Evolutionary conservation across 1,140 invertebrate species (phyloP).

Genomic region (Drosophila kanapiae): DNA sequence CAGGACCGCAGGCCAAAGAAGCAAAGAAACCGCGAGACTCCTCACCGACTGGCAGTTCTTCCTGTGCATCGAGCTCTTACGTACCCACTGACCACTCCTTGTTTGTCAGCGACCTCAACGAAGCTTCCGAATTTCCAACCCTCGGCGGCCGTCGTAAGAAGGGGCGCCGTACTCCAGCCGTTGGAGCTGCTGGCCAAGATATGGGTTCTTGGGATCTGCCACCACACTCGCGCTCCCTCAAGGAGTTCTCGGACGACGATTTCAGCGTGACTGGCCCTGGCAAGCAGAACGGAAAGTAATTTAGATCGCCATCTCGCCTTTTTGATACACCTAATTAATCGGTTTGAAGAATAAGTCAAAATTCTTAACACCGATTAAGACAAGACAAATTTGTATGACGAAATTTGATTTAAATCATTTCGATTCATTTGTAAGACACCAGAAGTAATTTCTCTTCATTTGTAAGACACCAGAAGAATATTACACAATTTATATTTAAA

Average conservation of each 20-base stretch:
- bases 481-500: too few relatives aligned
- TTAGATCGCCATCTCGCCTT: too few relatives aligned
- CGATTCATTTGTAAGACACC: background rate
- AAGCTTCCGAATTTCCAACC: conserved; percentile 24
- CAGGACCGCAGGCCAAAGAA: background rate
- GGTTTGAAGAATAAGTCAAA: too few relatives aligned
- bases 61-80: conserved; percentile 6
- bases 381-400: background rate
- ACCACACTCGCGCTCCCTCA: background rate
- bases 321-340: too few relatives aligned
- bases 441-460: background rate
- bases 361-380: too few relatives aligned
- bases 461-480: too few relatives aligned
- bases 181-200: background rate
- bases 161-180: background rate
- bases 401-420: background rate
- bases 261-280: conserved; percentile 1
- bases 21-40: background rate
- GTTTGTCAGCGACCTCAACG: conserved; percentile 8
- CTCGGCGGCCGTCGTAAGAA: conserved; percentile 17
- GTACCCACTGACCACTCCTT: conserved; percentile 19
- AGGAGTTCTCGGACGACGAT: conserved; percentile 13
- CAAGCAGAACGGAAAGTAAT: background rate
- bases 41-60: conserved; percentile 5
- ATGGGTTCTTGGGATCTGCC: conserved; percentile 15